Evolutionary conservation across 2,113 vertebrate genomes (phyloP).

Genomic region (Argyrosomus japonicus): DNA sequence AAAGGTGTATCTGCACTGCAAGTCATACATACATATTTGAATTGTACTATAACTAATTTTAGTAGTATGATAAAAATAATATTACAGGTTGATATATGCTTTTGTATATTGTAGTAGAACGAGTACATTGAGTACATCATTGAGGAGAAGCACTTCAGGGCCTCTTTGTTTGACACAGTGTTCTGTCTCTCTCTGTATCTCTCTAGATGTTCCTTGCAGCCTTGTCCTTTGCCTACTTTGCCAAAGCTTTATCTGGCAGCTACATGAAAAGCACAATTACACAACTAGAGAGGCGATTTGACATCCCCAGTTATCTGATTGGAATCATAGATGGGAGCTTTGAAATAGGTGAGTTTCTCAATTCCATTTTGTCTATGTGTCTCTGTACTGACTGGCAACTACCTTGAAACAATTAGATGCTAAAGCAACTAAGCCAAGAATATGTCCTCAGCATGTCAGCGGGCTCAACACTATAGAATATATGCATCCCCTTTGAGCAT

Average conservation of each 20-base stretch:
- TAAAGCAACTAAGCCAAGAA: slow-evolving; percentile 15
- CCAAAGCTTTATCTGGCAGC: slow-evolving; percentile 93
- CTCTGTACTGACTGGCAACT: neutral
- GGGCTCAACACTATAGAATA: neutral
- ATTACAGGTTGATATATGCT: neutral
- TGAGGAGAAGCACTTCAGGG: neutral
- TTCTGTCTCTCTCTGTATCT: slow-evolving; percentile 11
- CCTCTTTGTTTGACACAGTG: neutral
- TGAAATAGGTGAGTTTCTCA: slow-evolving; percentile 91
- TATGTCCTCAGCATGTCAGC: slow-evolving; percentile 10
- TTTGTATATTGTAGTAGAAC: neutral
- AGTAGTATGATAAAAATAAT: neutral
- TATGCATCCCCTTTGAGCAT: slow-evolving; percentile 10
- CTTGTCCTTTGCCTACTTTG: slow-evolving; percentile 93
- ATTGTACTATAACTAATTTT: neutral
- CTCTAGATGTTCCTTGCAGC: slow-evolving; percentile 90
- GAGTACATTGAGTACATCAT: too few relatives aligned
- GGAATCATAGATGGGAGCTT: slow-evolving; percentile 96
- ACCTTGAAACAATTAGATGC: slow-evolving; percentile 14
- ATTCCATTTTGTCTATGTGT: neutral
- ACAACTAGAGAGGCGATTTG: slow-evolving; percentile 94
- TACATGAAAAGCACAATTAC: slow-evolving; percentile 97
- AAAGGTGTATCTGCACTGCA: slow-evolving; percentile 17
- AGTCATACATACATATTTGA: neutral
- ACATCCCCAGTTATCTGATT: slow-evolving; percentile 93